These are phyloP conservation scores for Epinephelus lanceolatus DNA, from an alignment of 2,113 vertebrate genomes.

Conservation along the genomic window DNA sequence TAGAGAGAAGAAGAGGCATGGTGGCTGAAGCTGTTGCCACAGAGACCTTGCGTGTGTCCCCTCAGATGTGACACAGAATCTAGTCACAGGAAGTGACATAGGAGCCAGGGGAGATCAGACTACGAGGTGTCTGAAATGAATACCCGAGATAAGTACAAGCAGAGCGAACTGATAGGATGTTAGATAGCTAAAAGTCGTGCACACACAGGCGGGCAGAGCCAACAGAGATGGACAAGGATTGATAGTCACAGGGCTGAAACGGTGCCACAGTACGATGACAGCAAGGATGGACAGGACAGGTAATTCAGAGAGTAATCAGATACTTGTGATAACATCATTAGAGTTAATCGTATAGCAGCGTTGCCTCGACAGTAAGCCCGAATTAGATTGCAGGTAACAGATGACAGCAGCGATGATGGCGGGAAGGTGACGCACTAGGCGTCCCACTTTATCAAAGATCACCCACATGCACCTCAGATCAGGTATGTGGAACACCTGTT, in stretches of 20 bases:
- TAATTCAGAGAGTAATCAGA: slow-evolving; percentile 44
- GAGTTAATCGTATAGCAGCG: slow-evolving; percentile 23
- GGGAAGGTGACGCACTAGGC: background rate
- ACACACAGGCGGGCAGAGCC: slow-evolving; percentile 4
- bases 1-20: background rate
- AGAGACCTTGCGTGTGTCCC: slow-evolving; percentile 48
- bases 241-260: slow-evolving; percentile 25
- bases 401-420: slow-evolving; percentile 1
- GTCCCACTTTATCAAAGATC: slow-evolving; percentile 14
- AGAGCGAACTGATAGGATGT: slow-evolving; percentile 68
- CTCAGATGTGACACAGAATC: slow-evolving; percentile 73
- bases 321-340: slow-evolving; percentile 51
- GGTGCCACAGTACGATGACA: slow-evolving; percentile 8
- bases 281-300: background rate
- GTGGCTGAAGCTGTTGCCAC: slow-evolving; percentile 40
- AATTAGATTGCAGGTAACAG: slow-evolving; percentile 9
- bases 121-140: slow-evolving; percentile 80
- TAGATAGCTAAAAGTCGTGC: slow-evolving; percentile 55
- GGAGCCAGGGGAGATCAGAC: slow-evolving; percentile 71
- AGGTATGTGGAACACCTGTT: slow-evolving; percentile 68
- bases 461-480: slow-evolving; percentile 22
- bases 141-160: slow-evolving; percentile 69
- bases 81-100: slow-evolving; percentile 80
- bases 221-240: slow-evolving; percentile 25
- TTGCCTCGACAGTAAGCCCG: slow-evolving; percentile 1